Conservation (phyloP, 2,797 vertebrate species). For the Crenichthys baileyi region DNA sequence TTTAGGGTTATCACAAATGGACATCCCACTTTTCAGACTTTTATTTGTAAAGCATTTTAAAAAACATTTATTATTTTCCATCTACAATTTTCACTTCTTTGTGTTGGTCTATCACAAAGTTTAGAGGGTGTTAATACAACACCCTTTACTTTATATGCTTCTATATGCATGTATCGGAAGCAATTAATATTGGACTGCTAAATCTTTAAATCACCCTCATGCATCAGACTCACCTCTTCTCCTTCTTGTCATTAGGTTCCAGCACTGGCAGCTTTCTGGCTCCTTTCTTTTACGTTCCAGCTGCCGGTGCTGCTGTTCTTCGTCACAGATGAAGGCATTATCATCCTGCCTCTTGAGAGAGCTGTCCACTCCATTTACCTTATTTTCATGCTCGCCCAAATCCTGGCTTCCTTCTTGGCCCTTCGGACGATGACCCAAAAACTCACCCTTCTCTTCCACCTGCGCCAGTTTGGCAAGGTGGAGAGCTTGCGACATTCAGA, state of each 20-base stretch:
- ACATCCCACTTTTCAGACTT: no score
- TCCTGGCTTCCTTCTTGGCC: conserved; percentile 77
- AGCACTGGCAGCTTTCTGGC: conserved; percentile 87
- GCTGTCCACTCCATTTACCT: conserved; percentile 82
- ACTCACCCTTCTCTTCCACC: conserved; percentile 83
- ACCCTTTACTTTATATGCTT: conserved; percentile 5
- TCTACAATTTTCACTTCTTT: not conserved
- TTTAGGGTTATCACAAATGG: no score
- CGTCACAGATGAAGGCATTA: conserved; percentile 78
- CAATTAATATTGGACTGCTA: conserved; percentile 31
- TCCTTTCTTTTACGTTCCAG: conserved; percentile 88
- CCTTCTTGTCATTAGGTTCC: conserved; percentile 81
- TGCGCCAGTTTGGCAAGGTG: conserved; percentile 75
- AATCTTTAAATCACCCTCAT: conserved; percentile 35
- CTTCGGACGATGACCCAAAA: conserved; percentile 84
- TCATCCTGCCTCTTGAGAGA: conserved; percentile 84
- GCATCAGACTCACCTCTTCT: not conserved
- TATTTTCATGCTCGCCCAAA: conserved; percentile 79
- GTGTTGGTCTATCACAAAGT: not conserved
- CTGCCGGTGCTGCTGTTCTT: conserved; percentile 89
- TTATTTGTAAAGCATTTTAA: no score
- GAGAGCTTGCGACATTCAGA: conserved; percentile 48
- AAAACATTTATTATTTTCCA: no score
- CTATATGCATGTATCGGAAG: conserved; percentile 27
- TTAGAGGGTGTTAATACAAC: not conserved